phyloP scores from a whole-genome alignment of 2,113 vertebrate species.

The Oncorhynchus masou region DNA sequence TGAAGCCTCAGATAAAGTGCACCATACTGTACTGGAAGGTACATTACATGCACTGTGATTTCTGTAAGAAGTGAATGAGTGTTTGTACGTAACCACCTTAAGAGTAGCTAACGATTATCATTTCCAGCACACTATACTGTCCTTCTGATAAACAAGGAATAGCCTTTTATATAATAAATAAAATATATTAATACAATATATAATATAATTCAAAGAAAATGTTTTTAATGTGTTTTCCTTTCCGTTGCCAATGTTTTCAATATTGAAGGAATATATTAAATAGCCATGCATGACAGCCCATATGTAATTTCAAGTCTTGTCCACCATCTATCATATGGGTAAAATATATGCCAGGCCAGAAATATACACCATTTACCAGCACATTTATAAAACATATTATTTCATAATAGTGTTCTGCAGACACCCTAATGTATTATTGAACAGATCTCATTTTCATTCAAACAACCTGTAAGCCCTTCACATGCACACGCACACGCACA shows the following conservation, averaged over 20 bases:
- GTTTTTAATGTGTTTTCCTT: constrained; percentile 39
- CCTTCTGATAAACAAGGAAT: neutral
- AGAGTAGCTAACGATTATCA: no score
- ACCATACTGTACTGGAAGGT: no score
- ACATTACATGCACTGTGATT: no score
- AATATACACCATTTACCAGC: constrained; percentile 64
- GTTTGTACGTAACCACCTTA: no score
- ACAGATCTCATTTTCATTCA: constrained; percentile 75
- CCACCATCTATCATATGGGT: constrained; percentile 69
- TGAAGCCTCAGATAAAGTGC: no score
- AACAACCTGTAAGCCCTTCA: constrained; percentile 60
- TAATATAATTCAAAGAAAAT: constrained; percentile 34
- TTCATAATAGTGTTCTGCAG: constrained; percentile 69
- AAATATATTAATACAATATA: constrained; percentile 36
- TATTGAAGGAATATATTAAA: constrained; percentile 56
- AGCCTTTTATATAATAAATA: constrained; percentile 5
- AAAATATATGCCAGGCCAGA: constrained; percentile 62
- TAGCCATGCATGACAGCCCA: constrained; percentile 51
- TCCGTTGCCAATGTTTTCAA: constrained; percentile 48
- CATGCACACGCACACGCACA: neutral
- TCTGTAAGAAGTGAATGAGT: no score
- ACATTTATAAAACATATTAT: constrained; percentile 76
- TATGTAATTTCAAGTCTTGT: constrained; percentile 56
- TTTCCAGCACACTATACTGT: no score
- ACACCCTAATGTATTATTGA: constrained; percentile 75